A percentile compares a stretch with the other conserved stretches of the same genome.
phyloP scores from a whole-genome alignment of 2,888 invertebrate genomes.

The Candidula unifasciata region DNA sequence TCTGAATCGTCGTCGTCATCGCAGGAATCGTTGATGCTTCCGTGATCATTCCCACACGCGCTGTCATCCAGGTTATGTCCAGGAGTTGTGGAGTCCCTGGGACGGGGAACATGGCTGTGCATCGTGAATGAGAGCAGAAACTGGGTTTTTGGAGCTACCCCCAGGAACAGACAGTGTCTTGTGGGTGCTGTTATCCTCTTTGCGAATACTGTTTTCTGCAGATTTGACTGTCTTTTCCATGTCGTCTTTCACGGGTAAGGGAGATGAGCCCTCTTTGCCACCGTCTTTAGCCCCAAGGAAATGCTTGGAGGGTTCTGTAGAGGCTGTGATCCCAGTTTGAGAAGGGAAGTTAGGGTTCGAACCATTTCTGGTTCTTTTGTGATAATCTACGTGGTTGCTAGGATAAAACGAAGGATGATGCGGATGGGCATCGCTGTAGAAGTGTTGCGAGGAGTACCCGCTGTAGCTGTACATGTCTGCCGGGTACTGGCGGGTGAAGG shows the following conservation, averaged over 20 bases:
- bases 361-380: conserved; percentile 16
- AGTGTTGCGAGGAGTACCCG: conserved; percentile 55
- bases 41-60: conserved; percentile 44
- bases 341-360: conserved; percentile 22
- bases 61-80: conserved; percentile 30
- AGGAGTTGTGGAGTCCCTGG: neutral
- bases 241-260: conserved; percentile 34
- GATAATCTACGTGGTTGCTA: conserved; percentile 34
- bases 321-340: neutral
- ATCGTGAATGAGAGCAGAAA: neutral
- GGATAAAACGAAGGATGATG: conserved; percentile 31
- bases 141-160: neutral
- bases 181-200: conserved; percentile 6
- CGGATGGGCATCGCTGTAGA: conserved; percentile 46
- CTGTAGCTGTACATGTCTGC: conserved; percentile 61
- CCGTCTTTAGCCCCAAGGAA: conserved; percentile 32
- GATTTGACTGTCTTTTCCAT: conserved; percentile 29
- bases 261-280: neutral
- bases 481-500: conserved; percentile 55
- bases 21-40: conserved; percentile 58
- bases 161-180: neutral
- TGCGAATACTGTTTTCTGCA: neutral
- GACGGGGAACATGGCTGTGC: conserved; percentile 12
- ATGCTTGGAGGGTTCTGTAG: conserved; percentile 34
- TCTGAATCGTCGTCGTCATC: conserved; percentile 64